Evolutionary conservation across 2,888 invertebrate genomes (phyloP).

Genomic region (Crematogaster levior): DNA sequence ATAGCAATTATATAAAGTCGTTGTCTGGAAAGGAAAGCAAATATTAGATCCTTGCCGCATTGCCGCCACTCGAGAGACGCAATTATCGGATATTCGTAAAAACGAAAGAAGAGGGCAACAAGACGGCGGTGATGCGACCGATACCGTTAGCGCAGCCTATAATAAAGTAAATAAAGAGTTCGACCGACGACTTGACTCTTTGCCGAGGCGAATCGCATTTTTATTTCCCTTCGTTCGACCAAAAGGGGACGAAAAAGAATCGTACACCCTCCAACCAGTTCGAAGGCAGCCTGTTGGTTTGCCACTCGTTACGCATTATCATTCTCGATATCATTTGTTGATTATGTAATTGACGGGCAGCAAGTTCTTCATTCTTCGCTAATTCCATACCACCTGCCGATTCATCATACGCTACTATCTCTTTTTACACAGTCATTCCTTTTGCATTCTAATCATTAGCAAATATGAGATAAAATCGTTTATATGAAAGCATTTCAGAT

Average conservation of each 20-base stretch:
- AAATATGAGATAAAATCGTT: conserved; percentile 23
- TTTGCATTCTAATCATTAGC: not conserved
- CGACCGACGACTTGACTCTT: conserved; percentile 75
- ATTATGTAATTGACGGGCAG: conserved; percentile 77
- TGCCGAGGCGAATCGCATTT: conserved; percentile 71
- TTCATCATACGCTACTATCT: conserved; percentile 64
- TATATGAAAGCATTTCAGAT: not conserved
- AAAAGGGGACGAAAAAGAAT: conserved; percentile 33
- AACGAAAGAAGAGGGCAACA: conserved; percentile 34
- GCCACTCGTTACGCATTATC: conserved; percentile 72
- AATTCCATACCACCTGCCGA: conserved; percentile 78
- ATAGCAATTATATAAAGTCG: conserved; percentile 34
- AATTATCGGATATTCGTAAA: conserved; percentile 74
- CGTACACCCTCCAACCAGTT: conserved; percentile 64
- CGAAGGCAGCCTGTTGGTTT: conserved; percentile 49
- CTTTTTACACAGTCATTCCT: not conserved
- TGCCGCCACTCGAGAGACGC: conserved; percentile 64
- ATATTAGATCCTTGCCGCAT: conserved; percentile 54
- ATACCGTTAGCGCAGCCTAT: conserved; percentile 83
- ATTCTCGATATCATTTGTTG: conserved; percentile 74
- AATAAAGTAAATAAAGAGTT: conserved; percentile 85
- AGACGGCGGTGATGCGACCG: conserved; percentile 74
- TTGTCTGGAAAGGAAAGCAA: conserved; percentile 52
- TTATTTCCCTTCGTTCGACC: conserved; percentile 73
- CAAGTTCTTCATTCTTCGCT: conserved; percentile 63